phyloP scores from a whole-genome alignment of 30 jellyfish, hydroid and myxozoan genomes.

The Hydractinia echinata region DNA sequence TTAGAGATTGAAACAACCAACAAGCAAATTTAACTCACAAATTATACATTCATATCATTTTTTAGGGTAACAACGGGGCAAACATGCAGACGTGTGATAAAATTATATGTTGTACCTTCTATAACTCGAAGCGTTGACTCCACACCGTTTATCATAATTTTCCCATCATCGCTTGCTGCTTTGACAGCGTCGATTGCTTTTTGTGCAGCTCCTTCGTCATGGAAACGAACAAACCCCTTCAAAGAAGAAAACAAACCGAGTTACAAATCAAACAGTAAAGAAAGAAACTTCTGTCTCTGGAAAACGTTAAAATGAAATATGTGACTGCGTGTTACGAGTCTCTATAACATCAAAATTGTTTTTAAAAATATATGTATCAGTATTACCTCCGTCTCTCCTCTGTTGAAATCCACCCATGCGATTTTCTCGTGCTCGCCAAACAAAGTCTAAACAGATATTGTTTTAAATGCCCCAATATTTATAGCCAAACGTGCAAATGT shows the following conservation, averaged over 20 bases:
- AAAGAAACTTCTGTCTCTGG: neutral
- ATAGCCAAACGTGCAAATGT: too few species aligned
- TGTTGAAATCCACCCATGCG: conserved; percentile 73
- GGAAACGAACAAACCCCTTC: conserved; percentile 76
- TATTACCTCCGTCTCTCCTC: conserved; percentile 71
- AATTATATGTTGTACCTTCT: conserved; percentile 35
- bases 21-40: too few species aligned
- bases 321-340: too few species aligned
- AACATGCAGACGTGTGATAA: too few species aligned
- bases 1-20: too few species aligned
- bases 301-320: neutral
- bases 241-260: neutral
- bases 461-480: too few species aligned
- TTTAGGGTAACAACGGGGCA: too few species aligned
- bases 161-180: conserved; percentile 59
- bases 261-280: neutral
- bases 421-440: conserved; percentile 63
- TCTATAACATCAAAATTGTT: too few species aligned
- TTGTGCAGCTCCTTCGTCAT: conserved; percentile 77
- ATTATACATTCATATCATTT: too few species aligned
- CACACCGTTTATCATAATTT: conserved; percentile 58
- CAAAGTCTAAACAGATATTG: conserved; percentile 27
- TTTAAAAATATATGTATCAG: too few species aligned
- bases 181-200: conserved; percentile 65
- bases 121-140: conserved; percentile 62